Conservation (phyloP, 2,113 vertebrate genomes). For the Symphodus melops region DNA sequence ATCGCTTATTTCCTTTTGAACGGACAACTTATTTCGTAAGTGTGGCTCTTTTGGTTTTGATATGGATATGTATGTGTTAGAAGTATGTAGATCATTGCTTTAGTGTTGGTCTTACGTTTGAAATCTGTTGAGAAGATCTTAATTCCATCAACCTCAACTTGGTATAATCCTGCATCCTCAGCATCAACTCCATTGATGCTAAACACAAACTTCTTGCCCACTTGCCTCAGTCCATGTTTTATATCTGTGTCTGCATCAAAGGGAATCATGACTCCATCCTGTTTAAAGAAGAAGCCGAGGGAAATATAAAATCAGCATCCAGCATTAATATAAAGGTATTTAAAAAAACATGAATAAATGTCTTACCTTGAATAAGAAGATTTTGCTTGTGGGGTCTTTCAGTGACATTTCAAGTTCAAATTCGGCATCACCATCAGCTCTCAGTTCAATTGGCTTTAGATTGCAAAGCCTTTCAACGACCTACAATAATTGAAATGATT, state of each 20-base stretch:
- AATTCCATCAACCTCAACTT: constrained; percentile 87
- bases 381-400: constrained; percentile 81
- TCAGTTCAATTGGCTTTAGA: constrained; percentile 84
- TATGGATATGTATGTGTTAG: not conserved
- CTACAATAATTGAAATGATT: constrained; percentile 62
- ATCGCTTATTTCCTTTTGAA: not conserved
- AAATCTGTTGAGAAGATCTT: constrained; percentile 90
- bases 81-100: not conserved
- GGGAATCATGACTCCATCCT: constrained; percentile 88
- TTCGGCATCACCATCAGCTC: constrained; percentile 75
- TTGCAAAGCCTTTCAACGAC: constrained; percentile 82
- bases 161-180: constrained; percentile 90
- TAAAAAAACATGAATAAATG: not conserved
- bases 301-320: not conserved
- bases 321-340: not conserved
- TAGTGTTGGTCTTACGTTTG: constrained; percentile 75
- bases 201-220: constrained; percentile 88
- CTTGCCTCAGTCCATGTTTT: constrained; percentile 83
- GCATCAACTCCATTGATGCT: constrained; percentile 83
- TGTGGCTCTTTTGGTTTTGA: too few relatives aligned
- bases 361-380: constrained; percentile 91
- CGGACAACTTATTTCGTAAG: not conserved
- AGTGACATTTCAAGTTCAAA: constrained; percentile 91
- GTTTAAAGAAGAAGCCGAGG: constrained; percentile 9
- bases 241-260: constrained; percentile 72